Base-by-base conservation (phyloP, 1,140 invertebrate species). In the Semibalanus balanoides region DNA sequence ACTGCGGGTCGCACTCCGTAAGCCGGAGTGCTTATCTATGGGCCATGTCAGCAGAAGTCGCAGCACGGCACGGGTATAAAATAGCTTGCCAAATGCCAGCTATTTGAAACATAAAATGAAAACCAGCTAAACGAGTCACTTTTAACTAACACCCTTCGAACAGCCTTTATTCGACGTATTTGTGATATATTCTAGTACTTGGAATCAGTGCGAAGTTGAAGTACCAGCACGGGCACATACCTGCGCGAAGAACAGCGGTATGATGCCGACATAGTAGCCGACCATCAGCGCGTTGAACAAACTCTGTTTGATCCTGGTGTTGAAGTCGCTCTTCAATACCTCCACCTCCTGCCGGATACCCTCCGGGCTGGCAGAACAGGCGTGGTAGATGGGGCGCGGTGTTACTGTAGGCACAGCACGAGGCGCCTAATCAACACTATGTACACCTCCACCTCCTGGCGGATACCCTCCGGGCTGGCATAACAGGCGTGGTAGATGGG, bases 181-280 rank as follows among this genome's bases (percentile, higher is more conserved):
- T n/a, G n/a, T n/a, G n/a, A n/a, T n/a, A n/a, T n/a, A n/a, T n/a
- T n/a, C n/a, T n/a, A n/a, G n/a, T n/a, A n/a, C n/a, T n/a, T n/a
- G n/a, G n/a, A n/a, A n/a, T n/a, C n/a, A n/a, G n/a, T n/a, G n/a
- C n/a, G n/a, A n/a, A n/a, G n/a, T n/a, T n/a, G n/a, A n/a, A n/a
- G n/a, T n/a, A n/a, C n/a, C n/a, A n/a, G n/a, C n/a, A n/a, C n/a
- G 17, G 35, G 35, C 35, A 40, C 35, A 83, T 83, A 93, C 92
- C 87, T 92, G 89, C 30, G 91, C 90, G 87, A 96, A 94, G 81
- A 91, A 91, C 81, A 94, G 92, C 0, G 96, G 96, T 30, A 97
- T 89, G 82, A 97, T 92, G 76, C 90, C 92, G 79, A 92, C 90
- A 83, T 97, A 95, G 82, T 97, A 98, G 0, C 94, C 93, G 80